These are phyloP conservation scores for Channallabes apus DNA, from an alignment of 2,797 vertebrate genomes.

Conservation along the genomic window DNA sequence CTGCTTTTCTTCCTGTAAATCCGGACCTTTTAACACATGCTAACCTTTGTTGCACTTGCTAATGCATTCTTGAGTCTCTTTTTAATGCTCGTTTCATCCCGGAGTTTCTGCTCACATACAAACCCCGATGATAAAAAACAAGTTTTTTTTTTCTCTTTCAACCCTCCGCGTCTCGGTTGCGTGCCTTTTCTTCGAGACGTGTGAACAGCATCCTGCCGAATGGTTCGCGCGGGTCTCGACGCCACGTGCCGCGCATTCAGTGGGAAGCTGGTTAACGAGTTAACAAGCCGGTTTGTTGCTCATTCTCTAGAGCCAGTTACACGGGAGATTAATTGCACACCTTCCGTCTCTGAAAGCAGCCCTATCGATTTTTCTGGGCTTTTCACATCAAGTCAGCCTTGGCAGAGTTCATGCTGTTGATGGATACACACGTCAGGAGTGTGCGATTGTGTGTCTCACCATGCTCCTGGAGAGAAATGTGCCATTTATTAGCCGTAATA, in stretches of 20 bases:
- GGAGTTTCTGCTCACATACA: constrained; percentile 8
- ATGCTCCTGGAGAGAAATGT: neutral
- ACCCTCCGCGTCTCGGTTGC: constrained; percentile 3
- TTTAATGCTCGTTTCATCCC: neutral
- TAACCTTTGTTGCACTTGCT: neutral
- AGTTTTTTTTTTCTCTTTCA: constrained; percentile 20
- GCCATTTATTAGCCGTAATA: constrained; percentile 15
- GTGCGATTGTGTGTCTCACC: neutral
- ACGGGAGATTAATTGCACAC: constrained; percentile 52
- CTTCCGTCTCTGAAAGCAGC: constrained; percentile 44
- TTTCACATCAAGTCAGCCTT: constrained; percentile 31
- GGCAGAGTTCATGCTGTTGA: constrained; percentile 8
- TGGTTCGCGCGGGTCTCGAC: constrained; percentile 25
- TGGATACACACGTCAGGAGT: constrained; percentile 2
- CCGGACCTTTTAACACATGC: neutral
- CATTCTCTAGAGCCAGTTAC: constrained; percentile 53
- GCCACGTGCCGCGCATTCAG: constrained; percentile 2
- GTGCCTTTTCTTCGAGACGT: constrained; percentile 28
- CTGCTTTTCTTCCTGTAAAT: neutral
- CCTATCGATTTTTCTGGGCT: constrained; percentile 49
- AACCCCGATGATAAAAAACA: neutral
- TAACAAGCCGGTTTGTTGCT: constrained; percentile 55
- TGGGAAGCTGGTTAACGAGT: constrained; percentile 49
- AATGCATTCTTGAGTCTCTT: neutral
- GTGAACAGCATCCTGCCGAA: constrained; percentile 44